Evolutionary conservation across 2,888 invertebrate genomes (phyloP), one percentile per base, ranked within the genome.

Genomic region (Harpagoxenus sublaevis): DNA sequence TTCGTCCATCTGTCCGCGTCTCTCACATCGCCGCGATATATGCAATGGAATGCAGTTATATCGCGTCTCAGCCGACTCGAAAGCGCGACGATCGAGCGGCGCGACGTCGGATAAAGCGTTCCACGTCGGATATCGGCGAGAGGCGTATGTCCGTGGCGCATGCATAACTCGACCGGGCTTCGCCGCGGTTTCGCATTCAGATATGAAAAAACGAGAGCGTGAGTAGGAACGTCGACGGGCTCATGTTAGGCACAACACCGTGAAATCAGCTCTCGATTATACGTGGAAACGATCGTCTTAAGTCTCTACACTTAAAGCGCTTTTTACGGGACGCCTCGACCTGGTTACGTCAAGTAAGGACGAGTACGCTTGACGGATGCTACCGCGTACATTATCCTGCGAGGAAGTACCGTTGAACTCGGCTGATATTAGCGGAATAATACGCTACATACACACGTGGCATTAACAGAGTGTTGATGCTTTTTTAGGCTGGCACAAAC

Each of bases 31-130:
- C 63, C 60, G 75, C 70, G 23, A 63, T 82, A 66, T 84, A 48
- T 79, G 63, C 74, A 18, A 42, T 31, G 89, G 90, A 91, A 90
- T 90, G 91, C 89, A 84, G 91, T 88, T 88, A 87, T 90, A 89
- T 87, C 86, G 79, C 74, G 45, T 55, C 62, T 48, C 55, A 55
- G 62, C 84, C 73, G 75, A 63, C 63, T 53, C 60, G 79, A 88
- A 65, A 87, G 70, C 70, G 66, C 86, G 86, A 84, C 74, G 86
- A 31, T 63, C 84, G 86, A 74, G 82, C 82, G 78, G 81, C 83
- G 77, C 75, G 74, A 81, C 73, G 60, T 88, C 84, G 84, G 84
- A 87, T 87, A 85, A 73, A 85, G 83, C 86, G 74, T 86, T 86
- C 70, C 84, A 79, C 53, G 55, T 68, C 75, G 62, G 60, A 62